phyloP scores from a whole-genome alignment of 2,113 vertebrate genomes.

The Rhipidura dahli region DNA sequence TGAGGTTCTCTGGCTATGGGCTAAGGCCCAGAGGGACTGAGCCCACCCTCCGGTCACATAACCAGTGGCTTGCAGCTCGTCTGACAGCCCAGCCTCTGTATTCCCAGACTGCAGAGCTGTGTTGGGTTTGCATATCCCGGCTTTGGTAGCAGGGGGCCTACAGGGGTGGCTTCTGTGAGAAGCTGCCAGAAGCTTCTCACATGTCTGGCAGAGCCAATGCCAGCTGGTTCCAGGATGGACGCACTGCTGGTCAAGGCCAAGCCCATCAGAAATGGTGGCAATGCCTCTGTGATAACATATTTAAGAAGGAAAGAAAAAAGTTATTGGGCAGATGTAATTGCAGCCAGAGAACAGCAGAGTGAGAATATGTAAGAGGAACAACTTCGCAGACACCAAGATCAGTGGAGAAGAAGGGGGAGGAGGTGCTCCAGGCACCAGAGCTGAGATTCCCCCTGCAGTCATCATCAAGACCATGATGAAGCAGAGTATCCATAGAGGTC shows the following conservation, averaged over 20 bases:
- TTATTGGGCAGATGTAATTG: neutral
- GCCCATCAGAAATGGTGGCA: neutral
- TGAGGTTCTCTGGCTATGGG: neutral
- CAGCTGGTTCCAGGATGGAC: neutral
- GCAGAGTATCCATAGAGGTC: neutral
- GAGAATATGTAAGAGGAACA: neutral
- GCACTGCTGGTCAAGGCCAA: fast-evolving
- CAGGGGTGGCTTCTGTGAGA: neutral
- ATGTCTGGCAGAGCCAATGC: neutral
- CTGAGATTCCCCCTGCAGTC: neutral
- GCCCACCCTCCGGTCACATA: neutral
- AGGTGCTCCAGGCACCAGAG: neutral
- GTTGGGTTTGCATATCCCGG: neutral
- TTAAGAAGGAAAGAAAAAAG: neutral
- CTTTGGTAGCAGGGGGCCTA: fast-evolving
- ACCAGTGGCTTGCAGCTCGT: neutral
- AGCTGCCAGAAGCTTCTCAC: neutral
- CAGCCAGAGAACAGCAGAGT: neutral
- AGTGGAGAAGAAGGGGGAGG: neutral
- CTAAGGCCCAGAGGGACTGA: neutral
- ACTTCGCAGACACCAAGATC: fast-evolving
- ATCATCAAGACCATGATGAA: neutral
- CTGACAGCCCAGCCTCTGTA: neutral
- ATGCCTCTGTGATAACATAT: neutral
- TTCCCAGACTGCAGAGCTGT: neutral